These are phyloP conservation scores for Hexactinellida sp. DNA, from an alignment of 37 sponge, comb jelly and placozoan species.

Conservation along the genomic window DNA sequence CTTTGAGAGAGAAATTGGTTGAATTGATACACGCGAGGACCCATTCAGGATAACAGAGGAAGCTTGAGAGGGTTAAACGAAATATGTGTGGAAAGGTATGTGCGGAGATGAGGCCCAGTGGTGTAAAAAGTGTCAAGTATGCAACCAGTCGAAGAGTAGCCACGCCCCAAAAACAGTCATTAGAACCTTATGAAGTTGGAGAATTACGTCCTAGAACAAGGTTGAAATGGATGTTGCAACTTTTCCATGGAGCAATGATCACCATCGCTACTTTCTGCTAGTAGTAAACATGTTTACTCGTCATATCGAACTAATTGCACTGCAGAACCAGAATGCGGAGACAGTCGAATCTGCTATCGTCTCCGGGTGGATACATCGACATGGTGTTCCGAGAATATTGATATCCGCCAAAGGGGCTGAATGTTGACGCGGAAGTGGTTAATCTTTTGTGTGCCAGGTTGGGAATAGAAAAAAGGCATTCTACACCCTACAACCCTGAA, in stretches of 20 bases:
- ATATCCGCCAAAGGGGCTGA: background rate
- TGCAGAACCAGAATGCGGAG: background rate
- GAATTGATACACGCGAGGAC: background rate
- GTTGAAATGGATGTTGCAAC: background rate
- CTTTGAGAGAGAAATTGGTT: background rate
- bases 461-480: background rate
- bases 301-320: background rate
- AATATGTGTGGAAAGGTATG: background rate
- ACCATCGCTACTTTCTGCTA: background rate
- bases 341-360: background rate
- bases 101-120: too few relatives aligned
- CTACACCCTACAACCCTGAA: too few relatives aligned
- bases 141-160: background rate
- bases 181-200: background rate
- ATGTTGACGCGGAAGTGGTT: background rate
- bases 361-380: background rate
- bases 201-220: background rate
- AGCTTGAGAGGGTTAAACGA: background rate
- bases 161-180: background rate
- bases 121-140: background rate
- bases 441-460: background rate
- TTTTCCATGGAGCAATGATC: background rate
- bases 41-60: background rate
- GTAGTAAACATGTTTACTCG: background rate
- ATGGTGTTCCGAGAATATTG: background rate